These are phyloP conservation scores for Apolygus lucorum DNA, from an alignment of 1,140 invertebrate genomes.

Conservation along the genomic window DNA sequence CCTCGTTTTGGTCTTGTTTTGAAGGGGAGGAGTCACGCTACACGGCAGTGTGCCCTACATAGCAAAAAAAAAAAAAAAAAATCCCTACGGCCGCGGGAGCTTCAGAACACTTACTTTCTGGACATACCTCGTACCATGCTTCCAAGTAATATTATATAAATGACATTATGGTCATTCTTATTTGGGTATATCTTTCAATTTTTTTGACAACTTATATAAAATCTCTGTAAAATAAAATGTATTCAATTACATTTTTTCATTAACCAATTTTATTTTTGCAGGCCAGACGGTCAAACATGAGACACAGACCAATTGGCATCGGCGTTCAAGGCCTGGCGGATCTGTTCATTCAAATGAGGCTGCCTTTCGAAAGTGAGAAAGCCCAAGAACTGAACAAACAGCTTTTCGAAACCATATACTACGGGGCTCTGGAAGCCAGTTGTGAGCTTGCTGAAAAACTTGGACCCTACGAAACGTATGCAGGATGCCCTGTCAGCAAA, in stretches of 20 bases:
- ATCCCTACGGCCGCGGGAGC: too few species aligned
- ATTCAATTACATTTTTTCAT: neutral
- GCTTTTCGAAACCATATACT: constrained; percentile 98
- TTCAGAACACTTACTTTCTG: too few species aligned
- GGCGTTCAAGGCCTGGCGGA: constrained; percentile 96
- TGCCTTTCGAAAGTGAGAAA: constrained; percentile 81
- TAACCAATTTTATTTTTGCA: constrained; percentile 35
- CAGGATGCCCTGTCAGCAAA: constrained; percentile 85
- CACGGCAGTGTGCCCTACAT: too few species aligned
- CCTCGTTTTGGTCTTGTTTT: too few species aligned
- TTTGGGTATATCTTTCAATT: too few species aligned
- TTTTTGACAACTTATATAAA: too few species aligned
- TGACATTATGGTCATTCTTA: too few species aligned
- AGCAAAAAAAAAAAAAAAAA: too few species aligned
- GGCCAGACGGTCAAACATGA: constrained; percentile 72
- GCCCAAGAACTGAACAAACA: constrained; percentile 84
- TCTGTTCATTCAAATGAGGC: constrained; percentile 89
- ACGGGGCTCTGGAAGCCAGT: constrained; percentile 90
- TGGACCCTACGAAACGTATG: constrained; percentile 86
- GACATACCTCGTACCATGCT: too few species aligned
- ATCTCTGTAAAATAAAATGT: too few species aligned
- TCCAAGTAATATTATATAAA: too few species aligned
- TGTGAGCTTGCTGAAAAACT: constrained; percentile 84
- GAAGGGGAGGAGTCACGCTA: too few species aligned
- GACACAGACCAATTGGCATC: constrained; percentile 92